Percentiles rank a stretch among this genome's conserved stretches.
Evolutionary conservation across 2,797 vertebrate species (phyloP).

Genomic region (Cuculus canorus): DNA sequence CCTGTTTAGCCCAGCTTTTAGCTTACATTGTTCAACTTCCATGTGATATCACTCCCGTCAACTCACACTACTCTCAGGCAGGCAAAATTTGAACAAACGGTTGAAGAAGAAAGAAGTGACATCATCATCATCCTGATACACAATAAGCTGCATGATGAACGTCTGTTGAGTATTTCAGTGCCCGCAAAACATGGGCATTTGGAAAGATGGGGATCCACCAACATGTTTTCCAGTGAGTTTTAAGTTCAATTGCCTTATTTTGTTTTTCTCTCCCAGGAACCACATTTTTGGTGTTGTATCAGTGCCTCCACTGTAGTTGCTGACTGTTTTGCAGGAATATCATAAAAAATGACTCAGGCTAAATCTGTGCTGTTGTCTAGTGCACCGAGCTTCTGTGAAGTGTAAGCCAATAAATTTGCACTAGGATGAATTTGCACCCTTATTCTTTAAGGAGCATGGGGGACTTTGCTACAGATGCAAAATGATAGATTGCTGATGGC

Average conservation of each 20-base stretch:
- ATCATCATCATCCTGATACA: background rate
- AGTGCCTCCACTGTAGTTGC: background rate
- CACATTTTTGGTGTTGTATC: background rate
- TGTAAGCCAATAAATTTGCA: background rate
- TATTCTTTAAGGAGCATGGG: background rate
- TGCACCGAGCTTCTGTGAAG: background rate
- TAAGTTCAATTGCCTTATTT: background rate
- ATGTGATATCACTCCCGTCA: background rate
- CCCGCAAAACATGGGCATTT: background rate
- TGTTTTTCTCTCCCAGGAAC: background rate
- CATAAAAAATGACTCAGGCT: background rate
- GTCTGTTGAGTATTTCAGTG: background rate
- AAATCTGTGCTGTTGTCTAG: background rate
- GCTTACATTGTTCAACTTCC: background rate
- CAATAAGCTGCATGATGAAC: accelerated
- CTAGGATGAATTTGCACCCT: background rate
- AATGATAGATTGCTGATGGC: background rate
- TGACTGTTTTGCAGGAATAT: background rate
- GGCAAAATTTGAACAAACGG: background rate
- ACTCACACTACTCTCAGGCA: background rate
- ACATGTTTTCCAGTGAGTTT: background rate
- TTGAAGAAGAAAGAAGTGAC: background rate
- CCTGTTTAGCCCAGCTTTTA: background rate
- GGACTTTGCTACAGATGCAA: background rate
- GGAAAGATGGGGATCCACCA: background rate